These are phyloP conservation scores for Synergus itoensis DNA, from an alignment of 2,888 invertebrate genomes.

Conservation along the genomic window DNA sequence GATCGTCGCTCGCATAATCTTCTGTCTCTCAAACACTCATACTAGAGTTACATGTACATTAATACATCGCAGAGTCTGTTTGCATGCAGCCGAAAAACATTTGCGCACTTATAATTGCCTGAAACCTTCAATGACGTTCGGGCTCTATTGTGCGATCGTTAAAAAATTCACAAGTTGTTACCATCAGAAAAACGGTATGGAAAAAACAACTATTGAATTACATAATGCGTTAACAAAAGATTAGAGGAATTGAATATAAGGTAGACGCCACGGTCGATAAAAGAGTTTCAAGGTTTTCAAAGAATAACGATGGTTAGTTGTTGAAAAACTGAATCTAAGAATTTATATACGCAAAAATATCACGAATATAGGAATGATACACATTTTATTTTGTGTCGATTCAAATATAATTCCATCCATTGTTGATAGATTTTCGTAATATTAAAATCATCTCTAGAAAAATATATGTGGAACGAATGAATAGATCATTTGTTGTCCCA, in stretches of 20 bases:
- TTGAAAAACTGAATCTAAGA: background rate
- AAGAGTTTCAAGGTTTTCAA: constrained; percentile 9
- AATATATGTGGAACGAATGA: background rate
- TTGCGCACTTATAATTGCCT: constrained; percentile 27
- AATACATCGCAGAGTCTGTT: background rate
- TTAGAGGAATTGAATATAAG: constrained; percentile 16
- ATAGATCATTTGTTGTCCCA: background rate
- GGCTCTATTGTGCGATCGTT: constrained; percentile 33
- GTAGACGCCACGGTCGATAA: background rate
- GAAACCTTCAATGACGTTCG: constrained; percentile 30
- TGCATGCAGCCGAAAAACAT: constrained; percentile 33
- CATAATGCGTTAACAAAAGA: constrained; percentile 27
- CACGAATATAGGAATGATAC: background rate
- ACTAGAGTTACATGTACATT: background rate
- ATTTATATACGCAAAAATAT: background rate
- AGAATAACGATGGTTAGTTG: constrained; percentile 5
- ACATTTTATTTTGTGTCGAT: background rate
- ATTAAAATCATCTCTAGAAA: background rate
- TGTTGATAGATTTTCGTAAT: background rate
- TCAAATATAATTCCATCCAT: background rate
- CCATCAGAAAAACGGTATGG: constrained; percentile 25
- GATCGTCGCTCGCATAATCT: background rate
- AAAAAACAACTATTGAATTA: constrained; percentile 30
- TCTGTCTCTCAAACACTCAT: constrained; percentile 2
- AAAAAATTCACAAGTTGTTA: constrained; percentile 40